Base-by-base conservation (phyloP, 92 coral and sea anemone species). In the Micromussa lordhowensis region DNA sequence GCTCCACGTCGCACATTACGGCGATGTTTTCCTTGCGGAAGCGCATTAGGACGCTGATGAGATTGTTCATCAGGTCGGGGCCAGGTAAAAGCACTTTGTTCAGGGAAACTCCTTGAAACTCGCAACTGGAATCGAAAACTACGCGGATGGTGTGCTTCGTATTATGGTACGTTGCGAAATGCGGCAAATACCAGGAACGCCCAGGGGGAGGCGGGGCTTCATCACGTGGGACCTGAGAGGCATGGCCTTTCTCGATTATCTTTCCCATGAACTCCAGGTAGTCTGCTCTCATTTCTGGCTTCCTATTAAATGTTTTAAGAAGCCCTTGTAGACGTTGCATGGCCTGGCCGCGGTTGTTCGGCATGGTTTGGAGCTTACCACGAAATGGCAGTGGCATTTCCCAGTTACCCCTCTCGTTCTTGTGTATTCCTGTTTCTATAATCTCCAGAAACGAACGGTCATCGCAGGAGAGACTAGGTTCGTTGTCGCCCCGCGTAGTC, bases 371-470 rank as follows among this genome's bases (percentile, higher is more conserved):
- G 48, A 40, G 48, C 8, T 40, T 40, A 40, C 7, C 48, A 6
- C 48, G 7, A 40, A 40, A 40, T 6, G 48, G 48, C 0, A 40
- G 48, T 54, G 78, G 51, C 76, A 22, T 71, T 36, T 71, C 64
- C 64, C 64, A 77, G 35, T 77, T 77, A 4, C 81, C 81, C 0
- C n/a, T n/a, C 30, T 81, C 72, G 49, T 81, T 54, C 85, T 59
- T 68, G 85, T 54, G 36, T 81, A 81, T 81, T 18, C 75, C 85
- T 1, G 24, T 31, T 0, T 81, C 75, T 75, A 81, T 53, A 5
- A 81, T 81, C 44, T 55, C 72, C 36, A 81, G 51, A 40, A 81
- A 81, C 85, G 24, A 54, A 18, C 31, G 26, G 75, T 81, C 74
- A 16, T 81, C 72, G 51, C 36, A 26, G 11, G 85, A 81, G 75